Evolutionary conservation across 2,113 vertebrate genomes (phyloP).

Genomic region (Deroptyus accipitrinus): DNA sequence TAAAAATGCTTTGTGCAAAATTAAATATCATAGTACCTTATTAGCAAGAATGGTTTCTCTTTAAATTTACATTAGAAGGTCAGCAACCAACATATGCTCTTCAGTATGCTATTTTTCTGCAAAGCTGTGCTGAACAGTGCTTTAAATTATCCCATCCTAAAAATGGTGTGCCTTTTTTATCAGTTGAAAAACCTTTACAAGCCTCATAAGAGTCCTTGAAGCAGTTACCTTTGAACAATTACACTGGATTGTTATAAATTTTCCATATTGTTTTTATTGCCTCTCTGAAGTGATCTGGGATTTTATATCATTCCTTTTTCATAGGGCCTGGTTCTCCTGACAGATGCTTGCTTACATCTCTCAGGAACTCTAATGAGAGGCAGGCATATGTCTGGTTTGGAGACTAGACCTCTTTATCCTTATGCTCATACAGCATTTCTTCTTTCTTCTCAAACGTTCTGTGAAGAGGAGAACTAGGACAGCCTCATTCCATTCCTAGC

Average conservation of each 20-base stretch:
- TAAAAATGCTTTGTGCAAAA: not conserved
- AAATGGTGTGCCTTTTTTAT: not conserved
- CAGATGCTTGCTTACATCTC: conserved; percentile 35
- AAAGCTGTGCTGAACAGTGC: not conserved
- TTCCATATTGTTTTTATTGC: conserved; percentile 55
- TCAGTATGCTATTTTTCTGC: not conserved
- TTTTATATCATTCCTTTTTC: conserved; percentile 13
- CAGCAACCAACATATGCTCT: not conserved
- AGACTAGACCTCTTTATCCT: not conserved
- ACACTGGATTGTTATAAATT: conserved; percentile 3
- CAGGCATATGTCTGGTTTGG: conserved; percentile 16
- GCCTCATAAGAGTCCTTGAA: conserved; percentile 23
- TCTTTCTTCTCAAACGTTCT: not conserved
- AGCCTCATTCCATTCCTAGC: not conserved
- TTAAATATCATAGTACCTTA: not conserved
- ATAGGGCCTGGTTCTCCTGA: not conserved
- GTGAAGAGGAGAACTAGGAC: not conserved
- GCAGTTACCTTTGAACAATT: conserved; percentile 51
- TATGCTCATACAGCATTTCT: not conserved
- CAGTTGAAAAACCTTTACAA: conserved; percentile 15
- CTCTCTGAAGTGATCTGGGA: conserved; percentile 15
- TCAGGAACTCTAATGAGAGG: conserved; percentile 35
- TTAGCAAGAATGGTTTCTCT: not conserved
- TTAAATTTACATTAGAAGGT: not conserved
- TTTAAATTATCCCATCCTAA: conserved; percentile 7